These are phyloP conservation scores for Macrotis lagotis DNA, from an alignment of 2,113 vertebrate genomes.

Conservation along the genomic window DNA sequence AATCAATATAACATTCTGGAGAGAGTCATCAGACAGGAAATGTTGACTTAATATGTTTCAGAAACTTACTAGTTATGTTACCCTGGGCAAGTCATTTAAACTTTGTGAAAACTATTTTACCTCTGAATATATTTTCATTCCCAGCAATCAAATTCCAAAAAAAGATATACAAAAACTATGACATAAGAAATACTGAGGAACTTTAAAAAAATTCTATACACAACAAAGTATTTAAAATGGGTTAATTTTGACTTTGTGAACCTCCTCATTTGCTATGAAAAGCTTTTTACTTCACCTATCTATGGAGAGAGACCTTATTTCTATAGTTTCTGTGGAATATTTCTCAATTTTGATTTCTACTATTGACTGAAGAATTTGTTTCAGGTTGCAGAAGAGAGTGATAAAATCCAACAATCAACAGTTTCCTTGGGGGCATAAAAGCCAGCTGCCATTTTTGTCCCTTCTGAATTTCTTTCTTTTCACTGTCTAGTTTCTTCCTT, in stretches of 20 bases:
- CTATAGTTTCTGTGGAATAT: neutral
- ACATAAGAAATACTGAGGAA: neutral
- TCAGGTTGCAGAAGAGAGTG: conserved; percentile 1
- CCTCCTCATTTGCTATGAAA: conserved; percentile 10
- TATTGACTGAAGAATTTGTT: neutral
- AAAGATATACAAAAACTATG: neutral
- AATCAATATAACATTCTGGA: neutral
- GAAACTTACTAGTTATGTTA: neutral
- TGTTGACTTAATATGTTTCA: neutral
- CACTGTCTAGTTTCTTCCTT: neutral
- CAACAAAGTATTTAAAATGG: neutral
- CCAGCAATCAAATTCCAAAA: neutral
- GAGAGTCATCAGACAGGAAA: neutral
- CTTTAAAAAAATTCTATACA: neutral
- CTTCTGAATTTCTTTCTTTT: conserved; percentile 12
- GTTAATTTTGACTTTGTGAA: neutral
- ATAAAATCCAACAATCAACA: neutral
- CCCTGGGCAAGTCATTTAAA: neutral
- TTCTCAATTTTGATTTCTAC: neutral
- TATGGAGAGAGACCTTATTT: neutral
- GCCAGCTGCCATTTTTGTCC: neutral
- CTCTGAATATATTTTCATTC: neutral
- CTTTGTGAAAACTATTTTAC: neutral
- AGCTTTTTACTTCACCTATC: conserved; percentile 33
- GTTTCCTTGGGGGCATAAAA: neutral